phyloP scores from a whole-genome alignment of 2,888 invertebrate species.

The Drosophila incognita region DNA sequence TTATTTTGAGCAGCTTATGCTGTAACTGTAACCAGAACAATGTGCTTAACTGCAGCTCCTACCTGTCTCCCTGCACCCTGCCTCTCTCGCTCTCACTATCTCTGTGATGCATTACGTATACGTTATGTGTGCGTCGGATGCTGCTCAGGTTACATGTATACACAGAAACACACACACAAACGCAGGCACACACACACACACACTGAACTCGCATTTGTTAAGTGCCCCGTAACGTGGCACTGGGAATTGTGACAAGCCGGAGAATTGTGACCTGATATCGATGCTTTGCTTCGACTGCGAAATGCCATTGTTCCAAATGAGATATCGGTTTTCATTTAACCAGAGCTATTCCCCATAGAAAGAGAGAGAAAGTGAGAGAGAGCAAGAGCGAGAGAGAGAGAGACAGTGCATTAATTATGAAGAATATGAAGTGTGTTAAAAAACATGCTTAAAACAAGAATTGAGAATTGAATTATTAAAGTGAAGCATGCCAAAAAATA shows the following conservation, averaged over 20 bases:
- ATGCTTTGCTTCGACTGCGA: constrained; percentile 8
- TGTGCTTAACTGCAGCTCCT: neutral
- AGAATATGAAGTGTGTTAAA: neutral
- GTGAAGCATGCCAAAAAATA: neutral
- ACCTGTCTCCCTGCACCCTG: neutral
- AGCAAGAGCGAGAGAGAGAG: neutral
- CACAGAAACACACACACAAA: constrained; percentile 13
- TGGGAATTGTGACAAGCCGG: constrained; percentile 15
- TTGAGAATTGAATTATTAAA: neutral
- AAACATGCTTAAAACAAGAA: neutral
- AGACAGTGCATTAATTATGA: neutral
- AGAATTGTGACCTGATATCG: constrained; percentile 45
- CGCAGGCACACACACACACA: constrained; percentile 7
- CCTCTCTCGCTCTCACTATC: too few species aligned
- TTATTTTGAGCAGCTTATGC: neutral
- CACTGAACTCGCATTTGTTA: constrained; percentile 10
- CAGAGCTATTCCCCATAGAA: neutral
- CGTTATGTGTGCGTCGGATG: constrained; percentile 25
- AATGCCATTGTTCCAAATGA: constrained; percentile 33
- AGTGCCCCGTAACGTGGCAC: constrained; percentile 6
- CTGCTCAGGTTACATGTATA: constrained; percentile 30
- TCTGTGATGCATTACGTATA: constrained; percentile 44
- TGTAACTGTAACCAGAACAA: constrained; percentile 19
- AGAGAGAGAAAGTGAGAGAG: neutral
- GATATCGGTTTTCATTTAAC: constrained; percentile 35